Evolutionary conservation across 1,140 invertebrate genomes (phyloP).

Genomic region (Adoxophyes honmai): DNA sequence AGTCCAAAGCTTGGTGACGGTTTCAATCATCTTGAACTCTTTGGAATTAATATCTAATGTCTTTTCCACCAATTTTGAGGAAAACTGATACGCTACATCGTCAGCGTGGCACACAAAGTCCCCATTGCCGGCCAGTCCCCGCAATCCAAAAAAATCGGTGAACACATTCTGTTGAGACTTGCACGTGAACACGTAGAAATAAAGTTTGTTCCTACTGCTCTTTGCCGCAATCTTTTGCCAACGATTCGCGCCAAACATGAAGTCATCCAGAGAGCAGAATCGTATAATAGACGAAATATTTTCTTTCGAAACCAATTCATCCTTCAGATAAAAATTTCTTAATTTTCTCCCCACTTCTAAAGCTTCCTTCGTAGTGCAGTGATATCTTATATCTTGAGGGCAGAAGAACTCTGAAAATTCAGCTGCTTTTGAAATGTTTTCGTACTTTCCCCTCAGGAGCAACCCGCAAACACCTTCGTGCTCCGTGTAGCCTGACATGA

Average conservation of each 20-base stretch:
- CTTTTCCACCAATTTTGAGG: neutral
- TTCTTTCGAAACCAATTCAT: neutral
- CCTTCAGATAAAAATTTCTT: neutral
- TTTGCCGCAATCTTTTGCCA: neutral
- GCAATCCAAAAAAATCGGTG: neutral
- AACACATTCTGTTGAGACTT: neutral
- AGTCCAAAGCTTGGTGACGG: slow-evolving; percentile 3
- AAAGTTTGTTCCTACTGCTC: neutral
- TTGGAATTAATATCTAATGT: neutral
- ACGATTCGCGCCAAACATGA: slow-evolving; percentile 9
- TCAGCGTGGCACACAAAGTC: neutral
- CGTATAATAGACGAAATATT: neutral
- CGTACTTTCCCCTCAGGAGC: neutral
- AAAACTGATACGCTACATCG: neutral
- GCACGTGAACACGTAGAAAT: slow-evolving; percentile 8
- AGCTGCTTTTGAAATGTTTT: neutral
- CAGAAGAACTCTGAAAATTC: slow-evolving; percentile 6
- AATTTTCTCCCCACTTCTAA: slow-evolving; percentile 11
- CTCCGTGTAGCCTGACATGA: neutral
- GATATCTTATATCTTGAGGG: neutral
- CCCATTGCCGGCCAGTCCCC: neutral
- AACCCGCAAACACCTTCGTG: neutral
- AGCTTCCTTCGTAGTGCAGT: neutral
- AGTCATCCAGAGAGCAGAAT: neutral
- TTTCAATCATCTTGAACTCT: neutral